Percentiles rank a stretch among this genome's conserved stretches.
phyloP scores from a whole-genome alignment of 2,888 invertebrate species.

The Xestia rhomboidea region DNA sequence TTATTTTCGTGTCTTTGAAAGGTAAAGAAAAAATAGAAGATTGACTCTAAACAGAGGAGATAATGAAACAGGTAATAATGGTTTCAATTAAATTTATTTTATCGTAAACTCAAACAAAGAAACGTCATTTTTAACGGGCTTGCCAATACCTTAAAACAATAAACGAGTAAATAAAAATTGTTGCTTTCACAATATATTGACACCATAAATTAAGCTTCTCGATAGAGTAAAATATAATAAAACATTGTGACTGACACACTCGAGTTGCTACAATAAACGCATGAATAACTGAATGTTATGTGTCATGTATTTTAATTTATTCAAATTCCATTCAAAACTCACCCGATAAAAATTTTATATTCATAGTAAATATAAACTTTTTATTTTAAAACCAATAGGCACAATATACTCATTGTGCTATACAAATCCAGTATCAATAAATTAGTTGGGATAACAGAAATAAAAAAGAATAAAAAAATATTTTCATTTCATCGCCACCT shows the following conservation, averaged over 20 bases:
- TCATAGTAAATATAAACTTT: slow-evolving; percentile 39
- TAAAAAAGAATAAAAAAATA: neutral
- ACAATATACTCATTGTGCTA: neutral
- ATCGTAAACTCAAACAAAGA: neutral
- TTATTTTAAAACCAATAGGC: slow-evolving; percentile 8
- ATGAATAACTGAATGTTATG: slow-evolving; percentile 5
- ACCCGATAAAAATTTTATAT: slow-evolving; percentile 19
- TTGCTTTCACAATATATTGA: neutral
- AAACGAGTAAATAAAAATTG: neutral
- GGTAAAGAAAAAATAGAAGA: neutral
- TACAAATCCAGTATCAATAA: neutral
- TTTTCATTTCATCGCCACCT: neutral
- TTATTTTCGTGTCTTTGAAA: neutral
- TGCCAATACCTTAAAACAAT: neutral
- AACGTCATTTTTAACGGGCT: neutral
- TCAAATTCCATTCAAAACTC: slow-evolving; percentile 44
- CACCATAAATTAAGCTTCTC: slow-evolving; percentile 3
- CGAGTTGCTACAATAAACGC: slow-evolving; percentile 9
- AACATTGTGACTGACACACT: slow-evolving; percentile 3
- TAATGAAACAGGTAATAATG: neutral
- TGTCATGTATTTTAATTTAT: slow-evolving; percentile 55
- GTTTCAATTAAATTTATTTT: neutral
- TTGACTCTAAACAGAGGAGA: neutral
- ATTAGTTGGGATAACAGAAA: neutral
- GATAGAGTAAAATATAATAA: slow-evolving; percentile 8